Evolutionary conservation across 2,888 invertebrate species (phyloP).

Genomic region (Blastobasis adustella): DNA sequence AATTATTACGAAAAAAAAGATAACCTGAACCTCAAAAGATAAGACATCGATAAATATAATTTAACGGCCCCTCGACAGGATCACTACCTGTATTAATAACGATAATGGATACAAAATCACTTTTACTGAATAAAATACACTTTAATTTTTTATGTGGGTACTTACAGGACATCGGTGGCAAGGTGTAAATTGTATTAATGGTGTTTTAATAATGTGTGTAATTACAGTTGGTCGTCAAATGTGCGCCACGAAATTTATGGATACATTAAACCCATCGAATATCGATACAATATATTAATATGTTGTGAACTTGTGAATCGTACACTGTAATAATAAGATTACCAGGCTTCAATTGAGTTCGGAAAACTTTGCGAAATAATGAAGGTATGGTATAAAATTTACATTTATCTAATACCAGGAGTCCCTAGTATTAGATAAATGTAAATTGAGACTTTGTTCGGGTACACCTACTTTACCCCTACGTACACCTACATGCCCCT

Average conservation of each 20-base stretch:
- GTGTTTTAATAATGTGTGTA: slow-evolving; percentile 42
- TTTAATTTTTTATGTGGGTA: background rate
- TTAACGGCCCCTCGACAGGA: background rate
- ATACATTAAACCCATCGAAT: slow-evolving; percentile 38
- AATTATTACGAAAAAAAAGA: background rate
- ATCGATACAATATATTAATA: slow-evolving; percentile 14
- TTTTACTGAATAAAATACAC: background rate
- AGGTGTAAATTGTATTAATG: slow-evolving; percentile 53
- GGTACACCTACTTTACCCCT: too few species aligned
- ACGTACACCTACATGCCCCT: too few species aligned
- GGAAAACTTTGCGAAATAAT: too few species aligned
- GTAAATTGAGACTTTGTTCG: too few species aligned
- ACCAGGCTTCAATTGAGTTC: too few species aligned
- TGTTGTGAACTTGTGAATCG: too few species aligned
- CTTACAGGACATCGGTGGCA: slow-evolving; percentile 30
- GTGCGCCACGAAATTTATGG: slow-evolving; percentile 44
- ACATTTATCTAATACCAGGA: too few species aligned
- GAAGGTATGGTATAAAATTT: too few species aligned
- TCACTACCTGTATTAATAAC: background rate
- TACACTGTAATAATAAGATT: too few species aligned
- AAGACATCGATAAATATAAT: background rate
- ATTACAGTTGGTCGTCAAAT: slow-evolving; percentile 54
- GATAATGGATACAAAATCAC: background rate
- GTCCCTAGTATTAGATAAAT: too few species aligned
- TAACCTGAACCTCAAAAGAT: background rate